phyloP scores from a whole-genome alignment of 2,797 vertebrate species.

The Sebastes iracundus region DNA sequence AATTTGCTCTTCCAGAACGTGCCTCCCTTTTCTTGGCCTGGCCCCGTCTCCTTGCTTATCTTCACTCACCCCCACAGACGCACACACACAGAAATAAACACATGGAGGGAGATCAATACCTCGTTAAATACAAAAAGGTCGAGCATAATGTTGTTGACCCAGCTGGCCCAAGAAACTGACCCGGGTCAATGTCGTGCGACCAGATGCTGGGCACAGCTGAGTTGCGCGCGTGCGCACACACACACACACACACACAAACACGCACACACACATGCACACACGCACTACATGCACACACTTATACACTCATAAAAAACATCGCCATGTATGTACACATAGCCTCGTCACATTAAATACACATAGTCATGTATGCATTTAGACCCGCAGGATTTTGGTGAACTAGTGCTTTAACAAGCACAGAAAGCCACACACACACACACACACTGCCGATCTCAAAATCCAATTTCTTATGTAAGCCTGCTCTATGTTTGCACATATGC shows the following conservation, averaged over 20 bases:
- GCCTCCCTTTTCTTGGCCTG: conserved; percentile 61
- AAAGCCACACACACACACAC: conserved; percentile 4
- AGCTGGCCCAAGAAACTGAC: conserved; percentile 61
- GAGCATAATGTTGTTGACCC: conserved; percentile 70
- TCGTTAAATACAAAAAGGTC: conserved; percentile 54
- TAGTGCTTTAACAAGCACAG: not conserved
- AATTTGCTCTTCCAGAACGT: conserved; percentile 70
- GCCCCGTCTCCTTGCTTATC: conserved; percentile 54
- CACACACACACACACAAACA: not conserved
- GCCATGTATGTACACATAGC: not conserved
- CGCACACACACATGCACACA: not conserved
- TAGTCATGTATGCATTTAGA: not conserved
- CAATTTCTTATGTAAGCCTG: conserved; percentile 58
- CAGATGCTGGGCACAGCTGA: conserved; percentile 25
- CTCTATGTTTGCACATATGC: conserved; percentile 57
- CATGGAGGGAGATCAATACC: conserved; percentile 69
- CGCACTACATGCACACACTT: not conserved
- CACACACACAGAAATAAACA: conserved; percentile 15
- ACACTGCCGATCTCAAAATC: conserved; percentile 41
- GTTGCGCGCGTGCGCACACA: not conserved
- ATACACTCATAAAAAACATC: not conserved
- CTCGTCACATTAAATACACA: not conserved
- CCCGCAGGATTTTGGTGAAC: not conserved
- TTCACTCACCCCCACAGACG: conserved; percentile 39
- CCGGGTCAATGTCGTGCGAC: conserved; percentile 31